A percentile compares a stretch with the other conserved stretches of the same genome.
Evolutionary conservation across 2,888 invertebrate species (phyloP).

Genomic region (Julus scandinavius): DNA sequence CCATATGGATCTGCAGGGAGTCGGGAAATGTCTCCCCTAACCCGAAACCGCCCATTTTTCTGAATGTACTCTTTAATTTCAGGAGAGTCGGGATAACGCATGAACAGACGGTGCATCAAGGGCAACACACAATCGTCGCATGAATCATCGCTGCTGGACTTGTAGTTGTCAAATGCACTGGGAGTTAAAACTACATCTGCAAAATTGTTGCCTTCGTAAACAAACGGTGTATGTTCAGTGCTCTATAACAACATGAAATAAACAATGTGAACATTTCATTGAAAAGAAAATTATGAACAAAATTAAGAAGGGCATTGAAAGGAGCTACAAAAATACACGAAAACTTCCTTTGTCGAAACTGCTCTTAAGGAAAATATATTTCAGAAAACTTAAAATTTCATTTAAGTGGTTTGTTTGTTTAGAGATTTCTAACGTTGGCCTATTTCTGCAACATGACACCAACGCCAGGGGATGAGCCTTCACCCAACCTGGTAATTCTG

Average conservation of each 20-base stretch:
- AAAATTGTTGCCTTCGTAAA: background rate
- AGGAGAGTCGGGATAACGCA: conserved; percentile 23
- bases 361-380: too few relatives aligned
- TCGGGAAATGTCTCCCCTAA: background rate
- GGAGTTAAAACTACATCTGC: background rate
- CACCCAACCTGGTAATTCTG: too few relatives aligned
- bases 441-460: too few relatives aligned
- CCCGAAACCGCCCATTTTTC: background rate
- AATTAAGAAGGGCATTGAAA: too few relatives aligned
- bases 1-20: background rate
- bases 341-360: too few relatives aligned
- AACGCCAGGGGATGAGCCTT: too few relatives aligned
- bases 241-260: background rate
- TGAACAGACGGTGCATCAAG: conserved; percentile 13
- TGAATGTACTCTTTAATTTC: background rate
- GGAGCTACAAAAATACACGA: too few relatives aligned
- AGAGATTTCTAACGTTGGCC: too few relatives aligned
- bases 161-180: background rate
- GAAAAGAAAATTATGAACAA: too few relatives aligned
- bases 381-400: too few relatives aligned
- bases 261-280: too few relatives aligned
- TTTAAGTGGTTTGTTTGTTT: too few relatives aligned
- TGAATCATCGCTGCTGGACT: conserved; percentile 36
- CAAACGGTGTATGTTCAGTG: background rate
- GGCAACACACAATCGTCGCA: background rate